phyloP scores from a whole-genome alignment of 2,888 invertebrate genomes.

The Agrenia bidenticulata region DNA sequence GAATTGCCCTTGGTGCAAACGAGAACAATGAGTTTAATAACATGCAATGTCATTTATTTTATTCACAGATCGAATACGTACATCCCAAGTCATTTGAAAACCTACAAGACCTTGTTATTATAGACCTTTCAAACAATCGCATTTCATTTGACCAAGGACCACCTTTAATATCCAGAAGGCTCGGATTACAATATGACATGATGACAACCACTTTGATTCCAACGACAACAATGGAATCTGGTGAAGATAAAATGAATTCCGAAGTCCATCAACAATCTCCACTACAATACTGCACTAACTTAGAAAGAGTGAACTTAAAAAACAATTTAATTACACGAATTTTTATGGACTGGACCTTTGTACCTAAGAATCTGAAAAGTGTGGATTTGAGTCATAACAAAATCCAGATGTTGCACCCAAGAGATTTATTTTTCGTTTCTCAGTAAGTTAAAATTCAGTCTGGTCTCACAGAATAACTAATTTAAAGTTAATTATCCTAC shows the following conservation, averaged over 20 bases:
- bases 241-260: conserved; percentile 19
- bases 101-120: conserved; percentile 61
- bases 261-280: conserved; percentile 29
- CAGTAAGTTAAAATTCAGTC: conserved; percentile 14
- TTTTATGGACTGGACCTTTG: conserved; percentile 66
- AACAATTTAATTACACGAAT: conserved; percentile 66
- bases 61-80: conserved; percentile 40
- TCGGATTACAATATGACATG: conserved; percentile 1
- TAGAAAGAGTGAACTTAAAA: conserved; percentile 66
- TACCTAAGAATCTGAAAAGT: conserved; percentile 58
- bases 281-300: conserved; percentile 55
- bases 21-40: too few species aligned
- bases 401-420: conserved; percentile 34
- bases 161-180: conserved; percentile 17
- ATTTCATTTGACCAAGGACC: conserved; percentile 56
- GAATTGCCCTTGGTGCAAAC: not conserved
- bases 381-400: conserved; percentile 59
- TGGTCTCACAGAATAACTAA: not conserved
- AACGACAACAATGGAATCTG: conserved; percentile 6
- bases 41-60: too few species aligned
- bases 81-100: conserved; percentile 42
- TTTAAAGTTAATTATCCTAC: not conserved
- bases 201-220: conserved; percentile 16
- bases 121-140: conserved; percentile 69
- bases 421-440: conserved; percentile 30